A percentile compares a stretch with the other conserved stretches of the same genome.
Conservation (phyloP, 2,797 vertebrate species). For the Borostomias antarcticus region DNA sequence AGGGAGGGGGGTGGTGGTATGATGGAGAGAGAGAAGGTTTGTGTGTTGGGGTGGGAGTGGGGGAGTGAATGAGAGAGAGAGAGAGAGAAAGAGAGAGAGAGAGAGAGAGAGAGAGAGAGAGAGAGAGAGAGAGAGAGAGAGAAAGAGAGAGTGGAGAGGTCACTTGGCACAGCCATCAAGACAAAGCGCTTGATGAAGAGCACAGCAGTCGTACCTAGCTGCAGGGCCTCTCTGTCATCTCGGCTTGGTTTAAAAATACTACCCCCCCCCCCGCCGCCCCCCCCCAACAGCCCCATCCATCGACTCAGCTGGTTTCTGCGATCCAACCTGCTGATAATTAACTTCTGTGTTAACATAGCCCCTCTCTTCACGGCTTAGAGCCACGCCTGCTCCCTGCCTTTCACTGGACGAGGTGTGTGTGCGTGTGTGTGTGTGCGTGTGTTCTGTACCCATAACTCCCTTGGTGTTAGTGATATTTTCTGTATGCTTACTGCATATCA, state of each 20-base stretch:
- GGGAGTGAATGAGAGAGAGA: slow-evolving; percentile 10
- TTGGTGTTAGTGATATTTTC: no score
- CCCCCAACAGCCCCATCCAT: slow-evolving; percentile 6
- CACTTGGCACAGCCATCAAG: slow-evolving; percentile 38
- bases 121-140: slow-evolving; percentile 10
- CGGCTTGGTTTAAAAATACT: slow-evolving; percentile 73
- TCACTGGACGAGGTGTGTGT: slow-evolving; percentile 5
- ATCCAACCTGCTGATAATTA: slow-evolving; percentile 39
- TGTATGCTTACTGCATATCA: no score
- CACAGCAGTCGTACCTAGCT: slow-evolving; percentile 37
- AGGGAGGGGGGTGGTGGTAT: neutral
- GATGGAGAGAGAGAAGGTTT: neutral
- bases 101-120: slow-evolving; percentile 3
- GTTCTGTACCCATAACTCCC: no score
- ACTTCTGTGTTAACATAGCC: slow-evolving; percentile 12
- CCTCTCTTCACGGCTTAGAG: slow-evolving; percentile 43
- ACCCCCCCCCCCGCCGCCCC: slow-evolving; percentile 31
- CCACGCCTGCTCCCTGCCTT: slow-evolving; percentile 34
- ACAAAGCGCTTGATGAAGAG: slow-evolving; percentile 64
- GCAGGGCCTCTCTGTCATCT: slow-evolving; percentile 57
- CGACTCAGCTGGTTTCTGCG: slow-evolving; percentile 19
- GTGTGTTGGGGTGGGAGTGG: no score
- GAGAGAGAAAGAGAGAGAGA: slow-evolving; percentile 15
- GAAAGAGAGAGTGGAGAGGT: neutral
- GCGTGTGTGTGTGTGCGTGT: slow-evolving; percentile 35